A percentile compares a stretch with the other conserved stretches of the same genome.
Evolutionary conservation across 2,113 vertebrate genomes (phyloP).

Genomic region (Proterorhinus semilunaris): DNA sequence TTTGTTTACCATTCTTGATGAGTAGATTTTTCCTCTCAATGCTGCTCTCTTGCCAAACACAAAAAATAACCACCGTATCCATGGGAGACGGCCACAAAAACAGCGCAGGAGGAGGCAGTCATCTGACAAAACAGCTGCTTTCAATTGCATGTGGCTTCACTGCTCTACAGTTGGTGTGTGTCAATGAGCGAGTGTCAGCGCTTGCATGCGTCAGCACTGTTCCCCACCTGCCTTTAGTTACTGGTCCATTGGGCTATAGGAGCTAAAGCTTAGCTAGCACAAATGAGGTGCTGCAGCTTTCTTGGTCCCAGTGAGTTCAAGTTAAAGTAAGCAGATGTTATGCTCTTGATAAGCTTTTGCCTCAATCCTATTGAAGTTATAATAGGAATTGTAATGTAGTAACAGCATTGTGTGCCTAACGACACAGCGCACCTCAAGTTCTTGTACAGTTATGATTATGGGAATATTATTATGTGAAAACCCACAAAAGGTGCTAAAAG

Average conservation of each 20-base stretch:
- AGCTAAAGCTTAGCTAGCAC: slow-evolving; percentile 50
- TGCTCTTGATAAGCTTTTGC: too few species aligned
- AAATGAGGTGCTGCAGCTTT: slow-evolving; percentile 31
- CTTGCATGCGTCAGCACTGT: slow-evolving; percentile 59
- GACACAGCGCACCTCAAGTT: too few species aligned
- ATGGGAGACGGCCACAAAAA: slow-evolving; percentile 74
- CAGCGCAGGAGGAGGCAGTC: slow-evolving; percentile 61
- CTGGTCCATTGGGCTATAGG: slow-evolving; percentile 42
- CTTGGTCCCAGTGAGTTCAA: slow-evolving; percentile 21
- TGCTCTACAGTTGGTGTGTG: slow-evolving; percentile 36
- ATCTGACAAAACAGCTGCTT: slow-evolving; percentile 77
- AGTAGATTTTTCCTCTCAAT: slow-evolving; percentile 77
- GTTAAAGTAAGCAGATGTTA: too few species aligned
- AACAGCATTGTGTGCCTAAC: too few species aligned
- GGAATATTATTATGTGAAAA: too few species aligned
- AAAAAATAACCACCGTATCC: slow-evolving; percentile 71
- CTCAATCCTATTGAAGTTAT: too few species aligned
- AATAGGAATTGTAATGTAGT: too few species aligned
- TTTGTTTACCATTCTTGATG: slow-evolving; percentile 72
- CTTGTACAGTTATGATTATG: too few species aligned
- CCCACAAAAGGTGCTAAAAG: too few species aligned
- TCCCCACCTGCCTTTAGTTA: slow-evolving; percentile 68
- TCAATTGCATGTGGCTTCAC: slow-evolving; percentile 69
- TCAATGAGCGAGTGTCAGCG: slow-evolving; percentile 26
- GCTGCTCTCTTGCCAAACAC: slow-evolving; percentile 62